Evolutionary conservation across 23 tunicate species (phyloP), one percentile per base, ranked within the genome.

Genomic region (Clavelina lepadiformis): DNA sequence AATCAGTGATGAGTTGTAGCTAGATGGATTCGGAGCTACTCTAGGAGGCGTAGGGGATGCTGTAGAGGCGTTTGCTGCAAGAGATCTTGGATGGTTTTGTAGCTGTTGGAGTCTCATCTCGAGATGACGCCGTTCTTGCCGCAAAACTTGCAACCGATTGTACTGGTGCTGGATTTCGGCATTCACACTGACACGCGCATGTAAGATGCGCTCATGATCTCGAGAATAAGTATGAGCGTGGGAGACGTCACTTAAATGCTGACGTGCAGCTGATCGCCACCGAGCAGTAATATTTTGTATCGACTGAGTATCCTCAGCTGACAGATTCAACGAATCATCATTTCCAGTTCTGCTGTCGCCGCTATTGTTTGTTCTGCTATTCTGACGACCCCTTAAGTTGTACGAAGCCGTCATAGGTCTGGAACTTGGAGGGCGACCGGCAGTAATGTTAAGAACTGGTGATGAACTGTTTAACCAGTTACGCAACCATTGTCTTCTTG

Each of bases 111-210:
- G 95, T 46, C 95, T 55, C 3, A 52, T 45, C 51, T 86, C 95
- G 21, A 86, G 67, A 28, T 86, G 53, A 53, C 83, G 76, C 1
- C 95, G 76, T 56, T 86, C 95, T 54, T 57, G 72, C 23, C 86
- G 76, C 47, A 86, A 58, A 3, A 50, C 41, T 44, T 72, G 76
- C 49, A 86, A 54, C 19, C 95, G 55, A 22, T 77, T 66, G 71
- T 79, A 86, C 57, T 86, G 95, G 36, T 86, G 95, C 49, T 58
- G 81, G 21, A 86, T 86, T 46, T 86, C 86, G n/a, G 84, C 95
- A 29, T 86, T 82, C 1, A 86, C 95, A 38, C 77, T 86, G n/a
- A 86, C 95, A 41, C 81, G 80, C 19, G 95, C 95, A 44, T 73
- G 86, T 7, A 79, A 49, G 49, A 86, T 86, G 13, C 84, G 63